Conservation (phyloP, 2,888 invertebrate species). For the Embidobia sp. region DNA sequence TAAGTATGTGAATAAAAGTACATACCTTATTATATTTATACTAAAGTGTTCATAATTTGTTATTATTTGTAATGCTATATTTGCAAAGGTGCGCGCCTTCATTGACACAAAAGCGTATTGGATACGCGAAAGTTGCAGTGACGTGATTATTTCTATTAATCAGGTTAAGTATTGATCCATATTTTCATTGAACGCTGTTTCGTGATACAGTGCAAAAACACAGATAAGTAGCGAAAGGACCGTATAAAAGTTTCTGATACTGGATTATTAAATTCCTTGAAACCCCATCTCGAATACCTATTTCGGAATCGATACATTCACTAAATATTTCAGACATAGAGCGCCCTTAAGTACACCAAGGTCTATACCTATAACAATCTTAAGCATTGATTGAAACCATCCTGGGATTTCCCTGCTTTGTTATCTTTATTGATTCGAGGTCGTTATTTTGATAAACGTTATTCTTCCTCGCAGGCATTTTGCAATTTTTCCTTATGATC, state of each 20-base stretch:
- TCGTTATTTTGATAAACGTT: constrained; percentile 44
- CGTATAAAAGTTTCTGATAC: constrained; percentile 78
- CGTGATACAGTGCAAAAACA: constrained; percentile 66
- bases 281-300: constrained; percentile 79
- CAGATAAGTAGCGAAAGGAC: constrained; percentile 71
- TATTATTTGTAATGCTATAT: too few relatives aligned
- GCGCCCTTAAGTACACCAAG: constrained; percentile 60
- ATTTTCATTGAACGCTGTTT: constrained; percentile 55
- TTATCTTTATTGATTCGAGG: constrained; percentile 51
- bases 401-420: constrained; percentile 46
- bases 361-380: constrained; percentile 61
- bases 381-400: constrained; percentile 64
- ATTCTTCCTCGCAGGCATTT: background rate
- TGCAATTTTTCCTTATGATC: background rate
- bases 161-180: constrained; percentile 76
- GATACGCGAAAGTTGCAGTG: background rate
- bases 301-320: constrained; percentile 80
- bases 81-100: background rate
- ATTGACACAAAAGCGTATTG: background rate
- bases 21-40: background rate
- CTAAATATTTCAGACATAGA: constrained; percentile 79
- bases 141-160: constrained; percentile 64
- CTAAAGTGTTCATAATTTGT: too few relatives aligned
- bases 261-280: constrained; percentile 81
- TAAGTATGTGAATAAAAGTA: background rate